phyloP scores from a whole-genome alignment of 2,888 invertebrate genomes.

The Amiota communis region DNA sequence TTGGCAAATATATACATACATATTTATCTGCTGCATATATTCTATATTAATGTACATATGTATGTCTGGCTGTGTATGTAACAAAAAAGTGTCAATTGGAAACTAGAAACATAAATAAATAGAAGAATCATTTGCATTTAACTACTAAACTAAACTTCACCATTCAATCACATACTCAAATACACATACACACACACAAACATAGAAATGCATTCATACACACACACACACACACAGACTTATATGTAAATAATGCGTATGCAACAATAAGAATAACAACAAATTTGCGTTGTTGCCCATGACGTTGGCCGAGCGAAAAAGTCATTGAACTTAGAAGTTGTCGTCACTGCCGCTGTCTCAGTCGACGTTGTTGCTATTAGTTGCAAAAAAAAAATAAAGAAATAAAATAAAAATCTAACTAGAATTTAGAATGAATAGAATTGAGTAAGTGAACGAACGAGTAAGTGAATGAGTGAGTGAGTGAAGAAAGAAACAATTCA shows the following conservation, averaged over 20 bases:
- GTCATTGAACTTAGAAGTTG: conserved; percentile 67
- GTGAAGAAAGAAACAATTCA: too few relatives aligned
- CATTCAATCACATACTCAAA: conserved; percentile 31
- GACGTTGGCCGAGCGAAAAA: conserved; percentile 60
- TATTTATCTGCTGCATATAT: too few relatives aligned
- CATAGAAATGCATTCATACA: background rate
- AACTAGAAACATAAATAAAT: conserved; percentile 62
- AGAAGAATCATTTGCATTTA: conserved; percentile 39
- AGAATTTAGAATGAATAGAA: conserved; percentile 21
- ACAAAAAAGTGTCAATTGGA: conserved; percentile 13
- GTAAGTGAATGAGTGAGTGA: conserved; percentile 42
- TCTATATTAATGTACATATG: background rate
- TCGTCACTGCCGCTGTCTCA: background rate
- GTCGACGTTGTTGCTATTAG: conserved; percentile 38
- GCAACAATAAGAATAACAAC: background rate
- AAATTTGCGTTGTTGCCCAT: conserved; percentile 56
- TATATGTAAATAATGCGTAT: background rate
- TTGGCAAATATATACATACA: too few relatives aligned
- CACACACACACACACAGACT: background rate
- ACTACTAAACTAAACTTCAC: conserved; percentile 50
- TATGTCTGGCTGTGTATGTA: too few relatives aligned
- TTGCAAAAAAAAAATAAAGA: conserved; percentile 49
- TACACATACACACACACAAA: background rate
- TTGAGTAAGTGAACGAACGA: conserved; percentile 32
- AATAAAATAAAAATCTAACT: conserved; percentile 24